Percentiles rank a stretch among this genome's conserved stretches.
phyloP scores from a whole-genome alignment of 2,113 vertebrate genomes.

The Silurus asotus region DNA sequence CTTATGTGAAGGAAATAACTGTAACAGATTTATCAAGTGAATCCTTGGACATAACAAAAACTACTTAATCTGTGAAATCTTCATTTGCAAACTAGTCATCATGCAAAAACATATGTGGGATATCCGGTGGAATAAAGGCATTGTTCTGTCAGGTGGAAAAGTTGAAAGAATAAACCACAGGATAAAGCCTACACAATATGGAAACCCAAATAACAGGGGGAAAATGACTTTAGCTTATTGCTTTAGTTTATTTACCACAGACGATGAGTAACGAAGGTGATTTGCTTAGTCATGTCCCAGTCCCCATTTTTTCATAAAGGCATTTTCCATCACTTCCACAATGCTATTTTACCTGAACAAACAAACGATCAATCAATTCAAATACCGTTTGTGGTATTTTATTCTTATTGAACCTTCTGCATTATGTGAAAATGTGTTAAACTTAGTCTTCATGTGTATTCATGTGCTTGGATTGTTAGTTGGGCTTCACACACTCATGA shows the following conservation, averaged over 20 bases:
- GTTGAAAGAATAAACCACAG: conserved; percentile 22
- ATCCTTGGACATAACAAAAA: not conserved
- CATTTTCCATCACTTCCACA: conserved; percentile 49
- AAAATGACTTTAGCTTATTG: conserved; percentile 8
- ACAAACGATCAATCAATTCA: conserved; percentile 21
- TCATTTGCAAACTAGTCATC: not conserved
- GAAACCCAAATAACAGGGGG: conserved; percentile 19
- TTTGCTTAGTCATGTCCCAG: conserved; percentile 65
- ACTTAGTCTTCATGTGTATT: not conserved
- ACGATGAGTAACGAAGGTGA: conserved; percentile 58
- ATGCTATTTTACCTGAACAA: conserved; percentile 22
- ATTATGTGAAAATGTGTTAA: not conserved
- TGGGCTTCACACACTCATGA: not conserved
- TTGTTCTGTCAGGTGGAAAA: conserved; percentile 30
- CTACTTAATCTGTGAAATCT: not conserved
- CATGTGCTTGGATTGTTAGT: not conserved
- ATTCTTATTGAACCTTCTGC: not conserved
- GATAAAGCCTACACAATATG: not conserved
- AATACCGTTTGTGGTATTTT: not conserved
- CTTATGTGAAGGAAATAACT: not conserved
- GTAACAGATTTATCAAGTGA: not conserved
- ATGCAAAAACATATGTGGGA: not conserved
- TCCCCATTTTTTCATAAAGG: conserved; percentile 47
- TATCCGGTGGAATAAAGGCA: not conserved
- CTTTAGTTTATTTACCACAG: conserved; percentile 55